phyloP scores from a whole-genome alignment of 1,140 invertebrate genomes.

The Aphelinus atriplicis region DNA sequence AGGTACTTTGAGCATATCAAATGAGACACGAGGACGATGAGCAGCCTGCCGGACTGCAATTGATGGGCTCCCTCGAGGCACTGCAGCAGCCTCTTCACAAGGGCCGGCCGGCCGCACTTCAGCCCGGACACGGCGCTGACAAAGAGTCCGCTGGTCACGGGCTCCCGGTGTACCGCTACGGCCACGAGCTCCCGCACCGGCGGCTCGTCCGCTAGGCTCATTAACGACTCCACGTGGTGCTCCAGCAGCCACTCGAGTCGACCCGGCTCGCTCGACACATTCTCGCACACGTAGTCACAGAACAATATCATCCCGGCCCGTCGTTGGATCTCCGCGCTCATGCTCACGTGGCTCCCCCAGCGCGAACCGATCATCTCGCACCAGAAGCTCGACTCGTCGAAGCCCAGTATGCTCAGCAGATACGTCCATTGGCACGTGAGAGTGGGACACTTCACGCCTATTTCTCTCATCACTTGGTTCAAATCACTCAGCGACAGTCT shows the following conservation, averaged over 20 bases:
- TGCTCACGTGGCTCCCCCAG: neutral
- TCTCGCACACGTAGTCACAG: slow-evolving; percentile 78
- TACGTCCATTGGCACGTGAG: slow-evolving; percentile 78
- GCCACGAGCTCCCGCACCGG: slow-evolving; percentile 74
- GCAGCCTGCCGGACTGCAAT: slow-evolving; percentile 72
- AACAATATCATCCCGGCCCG: slow-evolving; percentile 68
- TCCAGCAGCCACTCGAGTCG: slow-evolving; percentile 82
- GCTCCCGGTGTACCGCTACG: slow-evolving; percentile 71
- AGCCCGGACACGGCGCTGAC: slow-evolving; percentile 76
- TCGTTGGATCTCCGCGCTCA: slow-evolving; percentile 23
- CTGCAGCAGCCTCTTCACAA: slow-evolving; percentile 69
- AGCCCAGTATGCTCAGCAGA: slow-evolving; percentile 75
- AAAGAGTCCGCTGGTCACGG: slow-evolving; percentile 76
- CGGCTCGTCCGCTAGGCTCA: slow-evolving; percentile 71
- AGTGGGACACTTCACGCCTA: slow-evolving; percentile 66
- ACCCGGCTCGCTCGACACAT: slow-evolving; percentile 73
- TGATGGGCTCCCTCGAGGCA: slow-evolving; percentile 76
- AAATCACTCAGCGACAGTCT: slow-evolving; percentile 62
- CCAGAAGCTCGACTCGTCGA: slow-evolving; percentile 73
- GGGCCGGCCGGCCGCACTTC: slow-evolving; percentile 64
- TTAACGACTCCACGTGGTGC: slow-evolving; percentile 76
- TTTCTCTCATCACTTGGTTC: slow-evolving; percentile 69
- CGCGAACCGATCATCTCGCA: slow-evolving; percentile 65
- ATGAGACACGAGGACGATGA: slow-evolving; percentile 71
- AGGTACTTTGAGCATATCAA: slow-evolving; percentile 71